Evolutionary conservation across 2,888 invertebrate species (phyloP).

Genomic region (Branchellion lobata): DNA sequence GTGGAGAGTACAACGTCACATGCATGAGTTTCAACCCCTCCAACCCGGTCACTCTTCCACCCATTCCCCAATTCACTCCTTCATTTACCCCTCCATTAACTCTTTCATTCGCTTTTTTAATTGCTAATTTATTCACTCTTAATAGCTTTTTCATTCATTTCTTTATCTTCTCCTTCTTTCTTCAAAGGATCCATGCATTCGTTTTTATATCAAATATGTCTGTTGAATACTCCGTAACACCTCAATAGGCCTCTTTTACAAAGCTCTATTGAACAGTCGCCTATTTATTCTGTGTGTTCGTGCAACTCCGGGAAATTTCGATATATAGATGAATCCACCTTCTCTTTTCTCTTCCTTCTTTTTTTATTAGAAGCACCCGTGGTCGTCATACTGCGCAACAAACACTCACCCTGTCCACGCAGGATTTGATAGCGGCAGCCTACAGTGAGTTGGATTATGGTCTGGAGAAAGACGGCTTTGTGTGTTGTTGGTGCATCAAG

Average conservation of each 20-base stretch:
- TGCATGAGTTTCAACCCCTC: conserved; percentile 25
- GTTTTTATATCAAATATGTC: no score
- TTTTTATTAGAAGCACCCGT: background rate
- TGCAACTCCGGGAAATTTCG: no score
- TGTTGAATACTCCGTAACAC: no score
- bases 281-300: no score
- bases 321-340: no score
- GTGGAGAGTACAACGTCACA: background rate
- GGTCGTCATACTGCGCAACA: background rate
- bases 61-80: no score
- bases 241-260: no score
- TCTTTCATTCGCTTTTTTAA: no score
- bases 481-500: conserved; percentile 39
- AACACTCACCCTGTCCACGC: background rate
- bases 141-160: background rate
- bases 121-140: no score
- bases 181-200: no score
- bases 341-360: background rate
- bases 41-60: conserved; percentile 28
- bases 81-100: no score
- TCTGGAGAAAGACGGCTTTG: conserved; percentile 13
- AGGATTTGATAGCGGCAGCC: conserved; percentile 35
- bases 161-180: background rate
- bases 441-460: background rate
- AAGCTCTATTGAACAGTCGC: no score